These are phyloP conservation scores for Lampris incognitus DNA, from an alignment of 2,113 vertebrate species.

Conservation along the genomic window DNA sequence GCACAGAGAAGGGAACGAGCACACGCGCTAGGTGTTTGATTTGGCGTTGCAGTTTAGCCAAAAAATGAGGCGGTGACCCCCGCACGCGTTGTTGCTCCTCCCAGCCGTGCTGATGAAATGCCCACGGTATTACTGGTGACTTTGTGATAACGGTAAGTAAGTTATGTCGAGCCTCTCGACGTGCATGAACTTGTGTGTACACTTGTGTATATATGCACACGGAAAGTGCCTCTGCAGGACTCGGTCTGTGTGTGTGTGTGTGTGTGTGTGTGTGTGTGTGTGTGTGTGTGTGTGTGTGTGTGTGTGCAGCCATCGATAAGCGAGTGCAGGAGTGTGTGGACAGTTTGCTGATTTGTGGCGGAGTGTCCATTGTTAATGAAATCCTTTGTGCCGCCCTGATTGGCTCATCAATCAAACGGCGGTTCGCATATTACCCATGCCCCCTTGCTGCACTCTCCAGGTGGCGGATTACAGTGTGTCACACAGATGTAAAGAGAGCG, in stretches of 20 bases:
- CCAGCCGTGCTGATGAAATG: constrained; percentile 69
- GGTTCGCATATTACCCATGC: constrained; percentile 74
- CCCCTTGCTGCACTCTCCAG: constrained; percentile 73
- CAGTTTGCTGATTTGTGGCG: constrained; percentile 83
- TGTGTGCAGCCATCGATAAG: constrained; percentile 49
- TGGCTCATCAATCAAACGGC: constrained; percentile 84
- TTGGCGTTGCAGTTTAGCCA: neutral
- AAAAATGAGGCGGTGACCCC: constrained; percentile 63
- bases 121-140: constrained; percentile 75
- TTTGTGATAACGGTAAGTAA: constrained; percentile 75
- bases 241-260: constrained; percentile 48
- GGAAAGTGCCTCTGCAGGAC: neutral
- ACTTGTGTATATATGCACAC: constrained; percentile 1
- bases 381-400: constrained; percentile 83
- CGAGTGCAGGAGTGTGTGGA: constrained; percentile 65
- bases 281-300: constrained; percentile 16
- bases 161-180: constrained; percentile 35
- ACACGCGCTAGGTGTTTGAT: constrained; percentile 30
- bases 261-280: constrained; percentile 34
- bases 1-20: constrained; percentile 36
- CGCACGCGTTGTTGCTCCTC: constrained; percentile 46
- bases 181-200: constrained; percentile 10
- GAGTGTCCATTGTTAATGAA: constrained; percentile 83
- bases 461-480: constrained; percentile 72
- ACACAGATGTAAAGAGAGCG: constrained; percentile 23